These are phyloP conservation scores for Odontomachus brunneus DNA, from an alignment of 1,140 invertebrate genomes.

Conservation along the genomic window DNA sequence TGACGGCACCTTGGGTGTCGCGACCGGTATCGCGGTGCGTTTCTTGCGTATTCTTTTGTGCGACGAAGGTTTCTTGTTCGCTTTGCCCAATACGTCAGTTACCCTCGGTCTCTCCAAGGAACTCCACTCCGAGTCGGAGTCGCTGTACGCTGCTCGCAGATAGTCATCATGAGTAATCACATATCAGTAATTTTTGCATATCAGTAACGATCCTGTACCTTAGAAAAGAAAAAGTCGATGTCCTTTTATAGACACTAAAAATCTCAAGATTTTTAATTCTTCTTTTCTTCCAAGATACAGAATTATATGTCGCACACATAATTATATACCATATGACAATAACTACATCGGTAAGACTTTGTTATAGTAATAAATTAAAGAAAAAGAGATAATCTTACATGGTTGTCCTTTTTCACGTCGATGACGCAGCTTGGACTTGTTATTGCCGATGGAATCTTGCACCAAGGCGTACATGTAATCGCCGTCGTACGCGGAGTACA, in stretches of 20 bases:
- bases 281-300: too few species aligned
- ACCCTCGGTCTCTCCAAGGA: conserved; percentile 90
- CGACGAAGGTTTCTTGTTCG: conserved; percentile 90
- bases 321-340: background rate
- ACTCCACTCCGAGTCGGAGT: conserved; percentile 95
- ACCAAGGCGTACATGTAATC: conserved; percentile 88
- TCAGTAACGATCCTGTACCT: too few species aligned
- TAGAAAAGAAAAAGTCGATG: too few species aligned
- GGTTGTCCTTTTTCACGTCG: conserved; percentile 88
- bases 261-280: too few species aligned
- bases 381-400: conserved; percentile 83
- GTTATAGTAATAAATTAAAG: background rate
- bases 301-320: too few species aligned
- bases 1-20: conserved; percentile 92
- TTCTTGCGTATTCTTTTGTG: conserved; percentile 93
- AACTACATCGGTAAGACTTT: too few species aligned
- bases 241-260: too few species aligned
- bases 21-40: conserved; percentile 92
- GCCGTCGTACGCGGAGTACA: conserved; percentile 87
- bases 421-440: conserved; percentile 87
- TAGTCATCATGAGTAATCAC: background rate
- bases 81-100: conserved; percentile 88
- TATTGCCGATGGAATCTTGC: conserved; percentile 88
- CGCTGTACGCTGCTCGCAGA: conserved; percentile 88
- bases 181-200: conserved; percentile 1